Percentiles rank a stretch among this genome's conserved stretches.
These are phyloP conservation scores for Rhagium mordax DNA, from an alignment of 2,888 invertebrate genomes.

Conservation along the genomic window DNA sequence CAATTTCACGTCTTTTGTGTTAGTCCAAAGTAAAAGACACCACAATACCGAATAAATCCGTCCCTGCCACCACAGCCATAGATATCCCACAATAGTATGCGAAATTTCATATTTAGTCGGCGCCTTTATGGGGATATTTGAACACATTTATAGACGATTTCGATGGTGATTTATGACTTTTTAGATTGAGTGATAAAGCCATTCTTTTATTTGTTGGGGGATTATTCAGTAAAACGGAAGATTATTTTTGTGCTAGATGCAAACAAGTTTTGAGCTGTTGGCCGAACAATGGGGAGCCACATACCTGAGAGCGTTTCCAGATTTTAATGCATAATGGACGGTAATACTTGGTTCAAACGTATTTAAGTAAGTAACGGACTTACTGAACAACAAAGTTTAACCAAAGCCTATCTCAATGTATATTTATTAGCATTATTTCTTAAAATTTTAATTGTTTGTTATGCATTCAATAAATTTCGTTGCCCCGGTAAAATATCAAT, in stretches of 20 bases:
- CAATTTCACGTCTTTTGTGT: background rate
- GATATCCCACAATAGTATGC: slow-evolving; percentile 57
- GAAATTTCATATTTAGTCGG: slow-evolving; percentile 60
- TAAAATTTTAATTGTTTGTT: too few relatives aligned
- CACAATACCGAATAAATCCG: slow-evolving; percentile 25
- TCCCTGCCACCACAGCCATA: slow-evolving; percentile 30
- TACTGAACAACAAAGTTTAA: too few relatives aligned
- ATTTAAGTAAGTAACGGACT: too few relatives aligned
- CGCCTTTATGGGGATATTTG: slow-evolving; percentile 60
- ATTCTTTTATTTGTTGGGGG: slow-evolving; percentile 10
- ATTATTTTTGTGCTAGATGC: slow-evolving; percentile 14
- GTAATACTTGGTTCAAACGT: too few relatives aligned
- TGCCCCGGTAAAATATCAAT: too few relatives aligned
- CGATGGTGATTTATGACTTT: slow-evolving; percentile 60
- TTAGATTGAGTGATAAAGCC: slow-evolving; percentile 56
- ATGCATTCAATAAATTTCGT: too few relatives aligned
- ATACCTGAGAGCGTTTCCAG: background rate
- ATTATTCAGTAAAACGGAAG: slow-evolving; percentile 28
- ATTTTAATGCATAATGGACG: background rate
- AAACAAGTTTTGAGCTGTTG: background rate
- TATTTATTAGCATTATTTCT: too few relatives aligned
- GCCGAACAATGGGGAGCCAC: background rate
- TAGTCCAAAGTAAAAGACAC: slow-evolving; percentile 28
- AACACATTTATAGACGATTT: slow-evolving; percentile 58
- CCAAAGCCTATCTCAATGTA: too few relatives aligned